Conservation (phyloP, 2,113 vertebrate species). For the Euleptes europaea region DNA sequence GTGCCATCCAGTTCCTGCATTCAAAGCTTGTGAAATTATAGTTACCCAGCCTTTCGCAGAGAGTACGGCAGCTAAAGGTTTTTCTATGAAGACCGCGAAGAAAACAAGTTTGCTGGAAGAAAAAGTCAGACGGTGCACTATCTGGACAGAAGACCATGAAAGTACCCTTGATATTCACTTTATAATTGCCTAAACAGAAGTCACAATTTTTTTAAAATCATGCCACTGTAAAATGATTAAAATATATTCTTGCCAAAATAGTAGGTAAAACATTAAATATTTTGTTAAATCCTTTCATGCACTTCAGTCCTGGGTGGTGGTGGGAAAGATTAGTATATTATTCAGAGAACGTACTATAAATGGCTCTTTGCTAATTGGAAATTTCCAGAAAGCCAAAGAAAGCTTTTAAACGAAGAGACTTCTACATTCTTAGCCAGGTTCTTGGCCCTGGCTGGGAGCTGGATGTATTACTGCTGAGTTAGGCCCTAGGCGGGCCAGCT, state of each 20-base stretch:
- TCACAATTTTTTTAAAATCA: constrained; percentile 45
- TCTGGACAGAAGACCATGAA: constrained; percentile 43
- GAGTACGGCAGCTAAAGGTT: background rate
- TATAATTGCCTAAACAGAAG: constrained; percentile 57
- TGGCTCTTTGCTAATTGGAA: constrained; percentile 68
- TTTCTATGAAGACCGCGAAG: constrained; percentile 29
- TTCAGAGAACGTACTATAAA: constrained; percentile 62
- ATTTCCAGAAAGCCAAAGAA: constrained; percentile 54
- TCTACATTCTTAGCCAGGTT: constrained; percentile 35
- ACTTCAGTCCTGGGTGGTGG: constrained; percentile 58
- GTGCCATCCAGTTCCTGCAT: constrained; percentile 21
- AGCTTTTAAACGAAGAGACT: constrained; percentile 45
- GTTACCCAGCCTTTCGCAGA: constrained; percentile 19
- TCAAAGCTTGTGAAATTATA: constrained; percentile 42
- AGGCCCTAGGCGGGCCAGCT: constrained; percentile 51
- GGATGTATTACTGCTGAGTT: constrained; percentile 65
- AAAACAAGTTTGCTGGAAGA: constrained; percentile 23
- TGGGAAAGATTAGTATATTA: constrained; percentile 44
- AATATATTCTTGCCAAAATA: constrained; percentile 59
- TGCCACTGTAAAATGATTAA: constrained; percentile 55
- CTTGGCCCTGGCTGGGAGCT: constrained; percentile 50
- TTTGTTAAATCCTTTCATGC: constrained; percentile 64
- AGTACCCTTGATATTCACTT: constrained; percentile 51
- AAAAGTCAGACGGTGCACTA: constrained; percentile 39
- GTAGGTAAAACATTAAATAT: constrained; percentile 64